phyloP scores from a whole-genome alignment of 2,113 vertebrate species.

The Edolisoma coerulescens region DNA sequence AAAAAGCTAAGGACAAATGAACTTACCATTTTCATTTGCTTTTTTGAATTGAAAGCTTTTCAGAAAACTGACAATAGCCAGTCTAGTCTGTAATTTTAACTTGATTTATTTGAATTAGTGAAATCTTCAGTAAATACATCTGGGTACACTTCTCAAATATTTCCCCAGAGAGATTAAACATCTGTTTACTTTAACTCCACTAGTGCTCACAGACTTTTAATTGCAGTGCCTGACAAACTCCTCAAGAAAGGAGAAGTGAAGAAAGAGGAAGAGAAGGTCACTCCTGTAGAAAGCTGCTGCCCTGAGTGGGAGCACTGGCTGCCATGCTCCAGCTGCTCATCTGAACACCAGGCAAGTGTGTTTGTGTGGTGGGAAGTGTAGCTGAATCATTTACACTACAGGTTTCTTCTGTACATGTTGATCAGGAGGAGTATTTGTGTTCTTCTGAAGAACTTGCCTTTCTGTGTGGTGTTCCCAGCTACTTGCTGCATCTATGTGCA shows the following conservation, averaged over 20 bases:
- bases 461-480: neutral
- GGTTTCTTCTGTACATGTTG: neutral
- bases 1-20: constrained; percentile 43
- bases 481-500: rapidly evolving
- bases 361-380: neutral
- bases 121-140: constrained; percentile 45
- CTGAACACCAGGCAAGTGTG: neutral
- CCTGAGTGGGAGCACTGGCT: neutral
- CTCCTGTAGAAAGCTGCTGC: neutral
- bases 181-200: constrained; percentile 14
- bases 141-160: neutral
- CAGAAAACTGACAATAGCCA: neutral
- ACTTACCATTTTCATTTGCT: constrained; percentile 41
- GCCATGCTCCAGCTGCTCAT: neutral
- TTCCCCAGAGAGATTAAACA: constrained; percentile 17
- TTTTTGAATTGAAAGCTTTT: constrained; percentile 44
- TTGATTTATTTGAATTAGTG: constrained; percentile 60
- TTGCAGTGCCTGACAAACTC: neutral
- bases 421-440: neutral
- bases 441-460: neutral
- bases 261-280: neutral
- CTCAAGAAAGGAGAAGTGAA: neutral
- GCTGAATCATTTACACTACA: neutral
- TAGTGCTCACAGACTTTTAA: neutral
- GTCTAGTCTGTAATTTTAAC: constrained; percentile 51